Evolutionary conservation across 92 coral and sea anemone species (phyloP), one percentile per base, ranked within the genome.

Genomic region (Parazoanthus swiftii): DNA sequence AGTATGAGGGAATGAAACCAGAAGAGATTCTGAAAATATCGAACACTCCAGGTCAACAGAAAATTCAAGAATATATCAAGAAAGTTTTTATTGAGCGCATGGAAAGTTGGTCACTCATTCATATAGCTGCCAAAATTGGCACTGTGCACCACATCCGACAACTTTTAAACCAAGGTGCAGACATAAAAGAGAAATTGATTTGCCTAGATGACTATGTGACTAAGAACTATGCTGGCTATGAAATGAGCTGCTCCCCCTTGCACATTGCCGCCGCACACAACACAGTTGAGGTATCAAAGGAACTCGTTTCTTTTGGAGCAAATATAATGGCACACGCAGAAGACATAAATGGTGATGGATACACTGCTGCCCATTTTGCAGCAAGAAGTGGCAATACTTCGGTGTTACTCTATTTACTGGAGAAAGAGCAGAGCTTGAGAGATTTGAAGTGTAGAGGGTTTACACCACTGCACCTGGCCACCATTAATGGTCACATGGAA

Each of bases 231-330:
- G 20, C 33, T 15, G 37, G 13, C n/a, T 21, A 21, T 29, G 37
- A 76, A 56, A 76, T 76, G 73, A 0, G 0, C 25, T 86, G 74
- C n/a, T 11, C 54, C 5, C 82, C 84, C 6, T 54, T 86, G 15
- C 81, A 86, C 11, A n/a, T 39, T 50, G 89, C 89, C 1, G 89
- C 89, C n/a, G 84, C 77, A 56, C 29, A 86, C 44, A 86, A 86
- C 36, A 86, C 83, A 14, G 66, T 86, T 5, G 84, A 76, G 46
- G 84, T 76, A 5, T 51, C 76, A 13, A 65, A 76, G 76, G 89
- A 56, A 38, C 83, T 86, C 1, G 8, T 86, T 11, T 8, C 44
- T 58, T 66, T 21, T 7, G 87, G 87, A 26, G 87, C 79, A 5
- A 36, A 48, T 84, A 26, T 84, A 2, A 71, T 71, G 43, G 66